Conservation (phyloP, 2,888 invertebrate genomes). For the Isoperla grammatica region DNA sequence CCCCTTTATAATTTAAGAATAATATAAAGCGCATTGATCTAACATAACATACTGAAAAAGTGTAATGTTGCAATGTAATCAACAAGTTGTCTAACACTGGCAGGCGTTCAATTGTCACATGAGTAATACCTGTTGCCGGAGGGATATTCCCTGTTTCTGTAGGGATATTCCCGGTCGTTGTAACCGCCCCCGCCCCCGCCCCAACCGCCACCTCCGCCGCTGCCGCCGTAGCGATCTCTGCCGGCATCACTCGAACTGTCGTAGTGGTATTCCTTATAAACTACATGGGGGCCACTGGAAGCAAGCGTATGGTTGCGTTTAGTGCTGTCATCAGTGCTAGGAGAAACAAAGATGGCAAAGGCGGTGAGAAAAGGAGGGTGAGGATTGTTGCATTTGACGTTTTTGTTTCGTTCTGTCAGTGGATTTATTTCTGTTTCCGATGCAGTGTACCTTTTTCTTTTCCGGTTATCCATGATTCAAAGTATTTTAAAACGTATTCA, state of each 20-base stretch:
- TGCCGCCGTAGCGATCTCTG: neutral
- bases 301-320: conserved; percentile 1
- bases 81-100: too few relatives aligned
- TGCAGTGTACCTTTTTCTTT: too few relatives aligned
- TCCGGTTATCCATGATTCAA: too few relatives aligned
- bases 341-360: neutral
- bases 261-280: conserved; percentile 24
- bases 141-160: neutral
- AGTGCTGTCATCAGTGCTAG: neutral
- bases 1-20: too few relatives aligned
- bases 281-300: conserved; percentile 16
- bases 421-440: too few relatives aligned
- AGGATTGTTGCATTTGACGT: too few relatives aligned
- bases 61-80: too few relatives aligned
- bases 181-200: neutral
- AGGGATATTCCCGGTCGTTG: conserved; percentile 1
- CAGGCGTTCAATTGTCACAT: too few relatives aligned
- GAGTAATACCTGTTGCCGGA: neutral
- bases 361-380: neutral
- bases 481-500: too few relatives aligned
- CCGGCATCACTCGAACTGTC: conserved; percentile 1
- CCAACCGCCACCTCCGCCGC: neutral
- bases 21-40: too few relatives aligned
- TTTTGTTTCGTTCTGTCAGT: too few relatives aligned
- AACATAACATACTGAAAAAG: too few relatives aligned